Evolutionary conservation across 2,797 vertebrate genomes (phyloP), one percentile per base, ranked within the genome.

Genomic region (Gymnoscopelus braueri): DNA sequence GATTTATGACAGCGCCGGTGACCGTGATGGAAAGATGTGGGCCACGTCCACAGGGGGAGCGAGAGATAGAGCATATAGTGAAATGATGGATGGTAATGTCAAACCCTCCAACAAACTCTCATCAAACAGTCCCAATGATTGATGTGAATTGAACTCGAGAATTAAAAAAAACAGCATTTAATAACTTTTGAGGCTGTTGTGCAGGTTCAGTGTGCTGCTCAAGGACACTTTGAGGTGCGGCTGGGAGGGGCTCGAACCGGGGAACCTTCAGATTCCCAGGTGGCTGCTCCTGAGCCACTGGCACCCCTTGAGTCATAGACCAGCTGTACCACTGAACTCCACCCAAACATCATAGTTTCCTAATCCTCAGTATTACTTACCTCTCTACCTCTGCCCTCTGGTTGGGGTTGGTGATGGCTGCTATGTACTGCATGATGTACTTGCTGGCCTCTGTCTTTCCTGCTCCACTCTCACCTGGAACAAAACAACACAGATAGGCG

Each of bases 371-470:
- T 10, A 44, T 44, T 2, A 26, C 93, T 94, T 78, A 97, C 97
- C 95, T 96, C 89, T 98, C 96, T 5, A 97, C 96, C 84, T 98
- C 97, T 0, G 84, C 94, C 32, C 95, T 90, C 84, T 96, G 96
- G 71, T 79, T 93, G 2, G 96, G 96, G 85, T 98, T 98, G 5
- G 97, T 98, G 88, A 98, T 96, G 1, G 97, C 97, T 0, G 97
- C 96, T 0, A 98, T 97, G 74, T 98, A 98, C 79, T 97, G 96
- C 97, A 98, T 97, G 88, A 98, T 98, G 82, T 96, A 96, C 79
- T 97, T 98, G 80, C 97, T 98, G 49, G 97, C 96, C 77, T 98
- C 97, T 0, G 97, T 98, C 91, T 98, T 98, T 53, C 97, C 97
- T 0, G 97, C 95, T 0, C 97, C 97, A 0, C 97, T 98, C 88